Evolutionary conservation across 64 coral and sea anemone species (phyloP), one percentile per base, ranked within the genome.

Genomic region (Pocillopora damicornis): DNA sequence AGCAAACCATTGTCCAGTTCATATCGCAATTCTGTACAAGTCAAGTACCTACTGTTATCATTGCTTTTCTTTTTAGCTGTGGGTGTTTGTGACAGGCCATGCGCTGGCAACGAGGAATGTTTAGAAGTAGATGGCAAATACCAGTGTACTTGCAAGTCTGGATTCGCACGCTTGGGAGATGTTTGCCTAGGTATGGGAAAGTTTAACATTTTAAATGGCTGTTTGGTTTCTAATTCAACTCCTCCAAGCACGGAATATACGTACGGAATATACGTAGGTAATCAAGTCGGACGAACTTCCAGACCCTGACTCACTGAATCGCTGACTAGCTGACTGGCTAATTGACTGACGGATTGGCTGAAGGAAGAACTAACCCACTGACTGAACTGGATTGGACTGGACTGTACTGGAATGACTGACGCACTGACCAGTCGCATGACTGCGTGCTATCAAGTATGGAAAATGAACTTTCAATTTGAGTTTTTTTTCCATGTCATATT

Each of bases 141-240:
- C 82, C 72, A 72, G 30, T 95, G 93, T 74, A 86, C 22, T 5
- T 95, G 93, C 16, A 89, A 56, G 26, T 34, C 76, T 30, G 88
- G 88, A 63, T 89, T 80, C 36, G 61, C 61, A 18, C 61, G 37
- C 17, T 63, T 63, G 18, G 77, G 65, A 0, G 77, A 69, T 26
- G 45, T 69, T 69, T 89, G 88, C 56, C 30, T 79, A 80, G 88
- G 88, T 89, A 85, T 11, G 13, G n/a, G 30, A 9, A 37, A 23
- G 25, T 25, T 71, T 25, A 20, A 20, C 22, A 25, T 26, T 71
- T 63, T 71, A 71, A 71, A 23, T 8, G 67, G 18, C 22, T n/a
- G 25, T n/a, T 23, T 71, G 20, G 18, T 71, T 5, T 11, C 20
- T 71, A 8, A 20, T 10, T 9, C 25, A 11, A 71, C 18, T 11